These are phyloP conservation scores for Microctonus hyperodae DNA, from an alignment of 2,888 invertebrate genomes.

Conservation along the genomic window DNA sequence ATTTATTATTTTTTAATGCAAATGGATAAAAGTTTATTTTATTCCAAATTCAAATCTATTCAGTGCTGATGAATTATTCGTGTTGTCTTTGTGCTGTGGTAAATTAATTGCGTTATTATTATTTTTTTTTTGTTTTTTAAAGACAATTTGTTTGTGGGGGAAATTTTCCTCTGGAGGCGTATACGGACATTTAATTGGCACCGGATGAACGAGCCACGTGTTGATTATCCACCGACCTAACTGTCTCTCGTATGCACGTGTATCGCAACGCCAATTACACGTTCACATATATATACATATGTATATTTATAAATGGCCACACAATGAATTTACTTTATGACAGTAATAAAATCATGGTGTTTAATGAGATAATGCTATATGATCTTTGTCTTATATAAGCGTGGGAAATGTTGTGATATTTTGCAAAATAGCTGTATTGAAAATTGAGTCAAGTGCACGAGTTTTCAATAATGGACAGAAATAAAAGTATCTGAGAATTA, in stretches of 20 bases:
- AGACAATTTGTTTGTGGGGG: conserved; percentile 11
- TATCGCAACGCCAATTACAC: conserved; percentile 18
- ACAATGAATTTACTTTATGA: conserved; percentile 28
- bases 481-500: not conserved
- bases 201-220: conserved; percentile 34
- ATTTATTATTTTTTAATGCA: no score
- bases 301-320: conserved; percentile 21
- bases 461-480: not conserved
- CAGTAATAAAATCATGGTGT: conserved; percentile 29
- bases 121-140: not conserved
- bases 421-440: not conserved
- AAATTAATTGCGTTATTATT: not conserved
- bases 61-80: not conserved
- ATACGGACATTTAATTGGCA: conserved; percentile 31
- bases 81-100: not conserved
- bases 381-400: conserved; percentile 1
- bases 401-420: not conserved
- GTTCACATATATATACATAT: conserved; percentile 10
- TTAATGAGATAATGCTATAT: conserved; percentile 16
- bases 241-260: conserved; percentile 22
- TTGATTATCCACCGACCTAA: conserved; percentile 34
- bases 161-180: conserved; percentile 22
- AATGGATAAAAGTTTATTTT: no score
- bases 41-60: no score
- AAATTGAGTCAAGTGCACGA: not conserved